These are phyloP conservation scores for Leptothorax acervorum DNA, from an alignment of 2,888 invertebrate genomes.

Conservation along the genomic window DNA sequence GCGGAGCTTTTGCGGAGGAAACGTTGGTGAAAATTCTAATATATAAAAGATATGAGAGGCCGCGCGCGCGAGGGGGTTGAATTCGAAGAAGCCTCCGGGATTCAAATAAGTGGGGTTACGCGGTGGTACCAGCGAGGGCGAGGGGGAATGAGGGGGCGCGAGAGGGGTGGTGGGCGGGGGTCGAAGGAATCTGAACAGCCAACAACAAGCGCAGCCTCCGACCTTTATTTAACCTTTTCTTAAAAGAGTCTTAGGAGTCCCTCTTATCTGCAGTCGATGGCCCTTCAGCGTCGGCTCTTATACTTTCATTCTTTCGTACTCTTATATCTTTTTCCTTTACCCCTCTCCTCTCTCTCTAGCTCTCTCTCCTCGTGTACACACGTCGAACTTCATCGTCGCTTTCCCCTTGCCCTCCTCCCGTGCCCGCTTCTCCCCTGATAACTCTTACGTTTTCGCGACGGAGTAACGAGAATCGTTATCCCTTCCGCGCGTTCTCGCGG, in stretches of 20 bases:
- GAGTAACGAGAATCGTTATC: constrained; percentile 34
- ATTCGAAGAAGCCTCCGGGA: constrained; percentile 78
- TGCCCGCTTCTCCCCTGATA: constrained; percentile 34
- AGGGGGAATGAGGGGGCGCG: constrained; percentile 31
- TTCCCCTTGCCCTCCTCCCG: constrained; percentile 19
- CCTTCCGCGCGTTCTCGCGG: constrained; percentile 47
- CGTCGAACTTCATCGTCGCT: constrained; percentile 73
- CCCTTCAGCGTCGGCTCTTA: constrained; percentile 76
- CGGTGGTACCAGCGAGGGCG: constrained; percentile 22
- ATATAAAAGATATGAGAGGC: constrained; percentile 84
- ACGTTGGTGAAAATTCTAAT: constrained; percentile 81
- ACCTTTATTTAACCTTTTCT: constrained; percentile 84
- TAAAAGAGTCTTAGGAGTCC: constrained; percentile 80
- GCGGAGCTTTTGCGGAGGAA: constrained; percentile 60
- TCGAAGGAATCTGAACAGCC: constrained; percentile 85
- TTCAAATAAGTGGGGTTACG: constrained; percentile 81
- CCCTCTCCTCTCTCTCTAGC: constrained; percentile 8
- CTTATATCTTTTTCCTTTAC: constrained; percentile 72
- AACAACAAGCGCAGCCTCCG: constrained; percentile 81
- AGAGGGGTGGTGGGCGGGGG: constrained; percentile 69
- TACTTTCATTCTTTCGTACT: constrained; percentile 75
- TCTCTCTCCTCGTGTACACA: constrained; percentile 75
- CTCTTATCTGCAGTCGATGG: constrained; percentile 79
- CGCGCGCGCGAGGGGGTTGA: constrained; percentile 67
- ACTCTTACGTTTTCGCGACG: constrained; percentile 21